Conservation (phyloP, 2,888 invertebrate species). For the Cheilosia vernalis region DNA sequence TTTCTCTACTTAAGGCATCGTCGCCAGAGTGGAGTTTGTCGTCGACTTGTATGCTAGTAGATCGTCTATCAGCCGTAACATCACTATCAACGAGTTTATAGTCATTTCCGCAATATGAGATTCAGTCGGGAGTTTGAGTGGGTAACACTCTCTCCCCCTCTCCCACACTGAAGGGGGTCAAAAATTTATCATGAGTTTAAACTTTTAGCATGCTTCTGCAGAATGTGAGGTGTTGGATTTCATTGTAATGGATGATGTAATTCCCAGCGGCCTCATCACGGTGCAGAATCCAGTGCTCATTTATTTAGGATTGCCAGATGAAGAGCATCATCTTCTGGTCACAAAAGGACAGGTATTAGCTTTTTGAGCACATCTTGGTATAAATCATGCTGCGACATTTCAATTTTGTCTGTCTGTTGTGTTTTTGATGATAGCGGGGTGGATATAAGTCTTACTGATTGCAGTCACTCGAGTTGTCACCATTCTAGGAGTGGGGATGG, state of each 20-base stretch:
- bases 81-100: conserved; percentile 64
- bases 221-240: not conserved
- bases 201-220: conserved; percentile 33
- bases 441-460: no score
- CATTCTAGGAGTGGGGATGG: no score
- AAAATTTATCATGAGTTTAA: conserved; percentile 63
- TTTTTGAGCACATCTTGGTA: no score
- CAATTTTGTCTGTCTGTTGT: no score
- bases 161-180: conserved; percentile 43
- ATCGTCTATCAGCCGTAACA: conserved; percentile 53
- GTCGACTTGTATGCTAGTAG: not conserved
- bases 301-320: conserved; percentile 52
- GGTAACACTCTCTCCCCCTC: conserved; percentile 12
- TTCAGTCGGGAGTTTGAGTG: conserved; percentile 66
- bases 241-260: not conserved
- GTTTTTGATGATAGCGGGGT: no score
- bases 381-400: no score
- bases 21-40: not conserved
- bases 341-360: no score
- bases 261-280: conserved; percentile 59
- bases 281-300: conserved; percentile 54
- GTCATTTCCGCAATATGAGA: conserved; percentile 72
- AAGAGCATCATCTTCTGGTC: conserved; percentile 10
- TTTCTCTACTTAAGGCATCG: conserved; percentile 22
- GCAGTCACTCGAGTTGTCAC: no score